These are phyloP conservation scores for Todiramphus chloris DNA, from an alignment of 2,113 vertebrate species.

Conservation along the genomic window DNA sequence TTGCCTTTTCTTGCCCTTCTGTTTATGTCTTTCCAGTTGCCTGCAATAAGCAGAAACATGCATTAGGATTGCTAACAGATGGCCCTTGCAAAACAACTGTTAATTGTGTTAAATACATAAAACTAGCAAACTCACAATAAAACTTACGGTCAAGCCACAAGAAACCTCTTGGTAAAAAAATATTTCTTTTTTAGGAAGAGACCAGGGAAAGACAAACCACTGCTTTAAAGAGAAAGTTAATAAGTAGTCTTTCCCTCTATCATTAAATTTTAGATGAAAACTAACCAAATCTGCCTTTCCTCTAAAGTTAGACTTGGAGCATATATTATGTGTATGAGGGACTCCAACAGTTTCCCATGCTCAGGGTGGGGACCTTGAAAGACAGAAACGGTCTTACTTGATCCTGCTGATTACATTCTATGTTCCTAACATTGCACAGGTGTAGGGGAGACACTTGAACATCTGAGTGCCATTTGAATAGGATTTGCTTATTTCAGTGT, in stretches of 20 bases:
- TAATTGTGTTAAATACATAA: conserved; percentile 11
- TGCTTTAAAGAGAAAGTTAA: conserved; percentile 13
- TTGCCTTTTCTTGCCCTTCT: background rate
- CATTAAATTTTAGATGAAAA: background rate
- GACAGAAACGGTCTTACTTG: background rate
- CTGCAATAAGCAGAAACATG: background rate
- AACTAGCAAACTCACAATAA: background rate
- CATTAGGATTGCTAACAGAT: background rate
- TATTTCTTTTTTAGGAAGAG: background rate
- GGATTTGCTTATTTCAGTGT: background rate
- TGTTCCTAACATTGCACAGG: background rate
- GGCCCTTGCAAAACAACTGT: background rate
- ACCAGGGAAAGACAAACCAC: background rate
- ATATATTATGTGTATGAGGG: fast-evolving
- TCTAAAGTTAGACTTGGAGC: background rate
- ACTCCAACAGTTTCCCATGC: background rate
- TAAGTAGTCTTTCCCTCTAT: background rate
- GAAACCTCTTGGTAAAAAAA: background rate
- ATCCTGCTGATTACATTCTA: background rate
- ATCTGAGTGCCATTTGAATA: background rate
- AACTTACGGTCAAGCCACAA: background rate
- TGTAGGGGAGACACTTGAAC: background rate
- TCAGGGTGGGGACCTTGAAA: background rate
- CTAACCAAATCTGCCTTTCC: background rate
- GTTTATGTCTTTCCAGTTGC: background rate